These are phyloP conservation scores for Spondyliosoma cantharus DNA, from an alignment of 2,797 vertebrate species.

Conservation along the genomic window DNA sequence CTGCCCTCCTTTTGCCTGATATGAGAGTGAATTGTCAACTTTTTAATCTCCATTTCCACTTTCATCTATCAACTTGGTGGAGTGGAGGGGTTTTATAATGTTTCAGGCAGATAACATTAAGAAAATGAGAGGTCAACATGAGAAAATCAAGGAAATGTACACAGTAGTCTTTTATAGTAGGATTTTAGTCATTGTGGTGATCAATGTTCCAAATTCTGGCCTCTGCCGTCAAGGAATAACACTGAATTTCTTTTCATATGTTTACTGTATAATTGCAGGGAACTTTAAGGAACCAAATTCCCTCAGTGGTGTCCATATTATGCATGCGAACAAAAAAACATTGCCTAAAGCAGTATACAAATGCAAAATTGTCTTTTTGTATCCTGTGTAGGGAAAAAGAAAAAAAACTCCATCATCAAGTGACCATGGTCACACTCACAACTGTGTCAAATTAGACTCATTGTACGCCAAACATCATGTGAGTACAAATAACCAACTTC, in stretches of 20 bases:
- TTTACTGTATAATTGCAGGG: not conserved
- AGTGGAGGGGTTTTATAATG: not conserved
- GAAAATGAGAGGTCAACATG: conserved; percentile 10
- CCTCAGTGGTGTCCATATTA: not conserved
- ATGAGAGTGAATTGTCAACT: no score
- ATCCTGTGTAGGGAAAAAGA: not conserved
- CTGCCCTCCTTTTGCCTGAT: not conserved
- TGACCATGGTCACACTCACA: not conserved
- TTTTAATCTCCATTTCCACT: no score
- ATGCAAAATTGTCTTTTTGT: not conserved
- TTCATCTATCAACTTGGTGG: no score
- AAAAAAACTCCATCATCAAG: not conserved
- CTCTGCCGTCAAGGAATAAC: not conserved
- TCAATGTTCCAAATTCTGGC: not conserved
- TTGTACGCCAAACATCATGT: conserved; percentile 4
- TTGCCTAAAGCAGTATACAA: not conserved
- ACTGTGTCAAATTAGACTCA: not conserved
- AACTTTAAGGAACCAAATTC: not conserved
- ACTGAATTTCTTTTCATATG: not conserved
- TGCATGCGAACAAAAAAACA: not conserved
- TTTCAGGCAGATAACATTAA: conserved; percentile 8
- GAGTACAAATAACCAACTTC: not conserved
- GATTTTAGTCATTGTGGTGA: not conserved
- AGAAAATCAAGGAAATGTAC: conserved; percentile 9
- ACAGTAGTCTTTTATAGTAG: not conserved